Evolutionary conservation across 2,797 vertebrate genomes (phyloP).

Genomic region (Aplochiton taeniatus): DNA sequence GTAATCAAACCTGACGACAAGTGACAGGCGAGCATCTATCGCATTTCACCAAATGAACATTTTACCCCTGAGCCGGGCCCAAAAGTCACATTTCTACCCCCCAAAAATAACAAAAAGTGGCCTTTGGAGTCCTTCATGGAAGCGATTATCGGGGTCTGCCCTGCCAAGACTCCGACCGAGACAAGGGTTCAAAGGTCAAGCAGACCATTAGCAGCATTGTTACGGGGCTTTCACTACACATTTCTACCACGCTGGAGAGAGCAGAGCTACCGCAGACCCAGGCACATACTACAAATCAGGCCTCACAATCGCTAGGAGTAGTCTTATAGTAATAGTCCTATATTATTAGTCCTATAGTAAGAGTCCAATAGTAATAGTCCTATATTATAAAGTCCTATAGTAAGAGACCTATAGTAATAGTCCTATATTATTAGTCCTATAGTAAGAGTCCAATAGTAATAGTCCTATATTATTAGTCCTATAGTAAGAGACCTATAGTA

Average conservation of each 20-base stretch:
- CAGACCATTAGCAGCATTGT: constrained; percentile 71
- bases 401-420: no score
- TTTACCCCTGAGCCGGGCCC: constrained; percentile 66
- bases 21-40: constrained; percentile 77
- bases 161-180: constrained; percentile 70
- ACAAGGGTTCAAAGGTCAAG: constrained; percentile 65
- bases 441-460: no score
- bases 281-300: constrained; percentile 25
- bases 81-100: constrained; percentile 61
- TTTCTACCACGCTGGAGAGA: constrained; percentile 44
- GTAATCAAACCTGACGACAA: constrained; percentile 78
- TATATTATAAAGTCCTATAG: no score
- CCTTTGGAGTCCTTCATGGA: constrained; percentile 72
- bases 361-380: no score
- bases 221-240: constrained; percentile 47
- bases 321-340: no score
- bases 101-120: constrained; percentile 28
- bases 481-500: no score
- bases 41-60: constrained; percentile 74
- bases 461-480: no score
- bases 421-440: no score
- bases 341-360: no score
- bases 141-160: constrained; percentile 74
- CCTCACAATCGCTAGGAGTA: constrained; percentile 8
- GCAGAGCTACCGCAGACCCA: constrained; percentile 28